Evolutionary conservation across 2,113 vertebrate genomes (phyloP).

Genomic region (Scatophagus argus): DNA sequence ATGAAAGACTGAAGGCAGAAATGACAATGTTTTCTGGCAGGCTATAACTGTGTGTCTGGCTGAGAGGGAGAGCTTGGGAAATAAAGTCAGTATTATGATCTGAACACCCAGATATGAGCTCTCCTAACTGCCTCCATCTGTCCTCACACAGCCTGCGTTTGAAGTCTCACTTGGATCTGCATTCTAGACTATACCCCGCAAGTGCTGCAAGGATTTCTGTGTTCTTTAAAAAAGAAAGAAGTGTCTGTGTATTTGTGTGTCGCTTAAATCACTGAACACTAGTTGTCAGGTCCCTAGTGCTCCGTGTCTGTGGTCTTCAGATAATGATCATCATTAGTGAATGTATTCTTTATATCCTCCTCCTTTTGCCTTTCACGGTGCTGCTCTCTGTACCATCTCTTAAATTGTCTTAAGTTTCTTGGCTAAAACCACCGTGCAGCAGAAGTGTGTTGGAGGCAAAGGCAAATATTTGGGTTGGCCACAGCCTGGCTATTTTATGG

Average conservation of each 20-base stretch:
- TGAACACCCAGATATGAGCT: constrained; percentile 76
- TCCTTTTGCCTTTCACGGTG: constrained; percentile 26
- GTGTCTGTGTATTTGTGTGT: constrained; percentile 34
- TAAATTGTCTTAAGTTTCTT: constrained; percentile 62
- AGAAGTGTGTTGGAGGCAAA: constrained; percentile 68
- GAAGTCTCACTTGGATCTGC: constrained; percentile 67
- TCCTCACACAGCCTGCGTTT: constrained; percentile 66
- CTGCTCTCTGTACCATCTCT: constrained; percentile 51
- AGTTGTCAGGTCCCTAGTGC: constrained; percentile 37
- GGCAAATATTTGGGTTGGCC: constrained; percentile 79
- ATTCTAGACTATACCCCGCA: constrained; percentile 54
- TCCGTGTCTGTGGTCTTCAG: constrained; percentile 36
- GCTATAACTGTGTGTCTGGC: constrained; percentile 66
- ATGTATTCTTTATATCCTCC: constrained; percentile 30
- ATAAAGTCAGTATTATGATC: constrained; percentile 77
- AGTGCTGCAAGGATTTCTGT: constrained; percentile 48
- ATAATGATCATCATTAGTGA: constrained; percentile 57
- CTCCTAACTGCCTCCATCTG: constrained; percentile 77
- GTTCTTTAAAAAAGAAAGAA: background rate
- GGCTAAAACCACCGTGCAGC: constrained; percentile 39
- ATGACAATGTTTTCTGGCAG: constrained; percentile 75
- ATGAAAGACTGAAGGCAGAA: constrained; percentile 73
- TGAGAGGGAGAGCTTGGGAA: constrained; percentile 67
- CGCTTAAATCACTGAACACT: constrained; percentile 38
- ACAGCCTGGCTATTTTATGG: constrained; percentile 42